phyloP scores from a whole-genome alignment of 2,888 invertebrate species.

The Himalopsyche kuldschensis region DNA sequence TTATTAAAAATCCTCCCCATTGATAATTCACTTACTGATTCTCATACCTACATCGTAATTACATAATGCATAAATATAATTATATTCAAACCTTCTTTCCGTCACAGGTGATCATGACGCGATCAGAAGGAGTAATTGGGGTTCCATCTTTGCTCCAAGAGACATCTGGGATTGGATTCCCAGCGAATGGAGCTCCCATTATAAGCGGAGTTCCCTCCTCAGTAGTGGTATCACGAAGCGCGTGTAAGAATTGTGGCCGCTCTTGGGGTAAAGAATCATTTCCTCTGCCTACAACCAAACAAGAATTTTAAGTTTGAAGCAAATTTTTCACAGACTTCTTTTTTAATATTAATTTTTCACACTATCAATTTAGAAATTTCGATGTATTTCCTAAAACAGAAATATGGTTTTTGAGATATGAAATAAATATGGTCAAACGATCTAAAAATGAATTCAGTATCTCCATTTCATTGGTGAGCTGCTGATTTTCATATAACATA shows the following conservation, averaged over 20 bases:
- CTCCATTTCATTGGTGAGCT: too few species aligned
- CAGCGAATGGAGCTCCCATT: slow-evolving; percentile 71
- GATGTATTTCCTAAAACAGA: too few species aligned
- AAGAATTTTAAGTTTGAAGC: background rate
- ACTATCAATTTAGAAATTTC: too few species aligned
- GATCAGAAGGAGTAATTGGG: slow-evolving; percentile 66
- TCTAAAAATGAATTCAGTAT: too few species aligned
- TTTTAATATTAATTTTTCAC: too few species aligned
- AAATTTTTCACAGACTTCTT: background rate
- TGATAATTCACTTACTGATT: background rate
- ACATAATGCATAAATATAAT: background rate
- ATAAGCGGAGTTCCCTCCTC: slow-evolving; percentile 81
- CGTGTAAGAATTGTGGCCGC: slow-evolving; percentile 74
- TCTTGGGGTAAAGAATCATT: slow-evolving; percentile 71
- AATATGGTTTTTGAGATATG: too few species aligned
- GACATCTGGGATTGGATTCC: slow-evolving; percentile 82
- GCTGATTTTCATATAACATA: too few species aligned
- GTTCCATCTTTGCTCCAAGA: slow-evolving; percentile 78
- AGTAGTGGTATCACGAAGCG: slow-evolving; percentile 72
- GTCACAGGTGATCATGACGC: slow-evolving; percentile 76
- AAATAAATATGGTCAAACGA: background rate
- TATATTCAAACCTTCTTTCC: slow-evolving; percentile 67
- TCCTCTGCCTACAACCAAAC: slow-evolving; percentile 45
- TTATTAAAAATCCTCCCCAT: background rate
- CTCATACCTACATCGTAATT: too few species aligned